Conservation (phyloP, 2,888 invertebrate genomes). For the Leptopilina syphax region DNA sequence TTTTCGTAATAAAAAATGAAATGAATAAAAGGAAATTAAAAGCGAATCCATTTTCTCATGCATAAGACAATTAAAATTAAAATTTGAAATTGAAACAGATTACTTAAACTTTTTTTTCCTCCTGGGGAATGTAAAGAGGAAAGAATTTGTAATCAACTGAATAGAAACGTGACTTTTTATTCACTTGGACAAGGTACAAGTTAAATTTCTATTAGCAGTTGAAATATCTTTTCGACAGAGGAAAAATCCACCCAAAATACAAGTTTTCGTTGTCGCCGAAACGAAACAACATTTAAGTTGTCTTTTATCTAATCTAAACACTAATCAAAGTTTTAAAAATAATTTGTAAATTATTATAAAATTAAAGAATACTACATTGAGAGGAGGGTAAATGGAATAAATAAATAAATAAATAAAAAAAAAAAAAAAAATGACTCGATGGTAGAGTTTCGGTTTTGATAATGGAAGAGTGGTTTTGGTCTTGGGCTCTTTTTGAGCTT, state of each 20-base stretch:
- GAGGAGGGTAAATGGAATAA: neutral
- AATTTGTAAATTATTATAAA: neutral
- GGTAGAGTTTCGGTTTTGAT: neutral
- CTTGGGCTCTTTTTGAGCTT: slow-evolving; percentile 50
- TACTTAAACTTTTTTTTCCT: neutral
- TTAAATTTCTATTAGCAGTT: slow-evolving; percentile 62
- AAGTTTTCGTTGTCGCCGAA: neutral
- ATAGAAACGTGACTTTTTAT: slow-evolving; percentile 28
- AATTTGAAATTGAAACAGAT: neutral
- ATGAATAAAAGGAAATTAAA: no score
- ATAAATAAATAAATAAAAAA: neutral
- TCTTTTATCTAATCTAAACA: neutral
- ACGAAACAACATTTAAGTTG: slow-evolving; percentile 3
- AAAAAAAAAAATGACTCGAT: neutral
- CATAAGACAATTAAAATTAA: neutral
- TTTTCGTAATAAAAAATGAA: no score
- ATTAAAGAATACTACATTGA: neutral
- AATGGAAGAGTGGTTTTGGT: slow-evolving; percentile 39
- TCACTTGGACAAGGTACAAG: slow-evolving; percentile 49
- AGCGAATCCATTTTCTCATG: no score
- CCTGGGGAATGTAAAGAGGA: neutral
- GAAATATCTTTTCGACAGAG: neutral
- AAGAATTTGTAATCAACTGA: slow-evolving; percentile 8
- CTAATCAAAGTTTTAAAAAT: no score
- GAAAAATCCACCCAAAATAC: slow-evolving; percentile 16